phyloP scores from a whole-genome alignment of 2,888 invertebrate species.

The Plemyria rubiginata region DNA sequence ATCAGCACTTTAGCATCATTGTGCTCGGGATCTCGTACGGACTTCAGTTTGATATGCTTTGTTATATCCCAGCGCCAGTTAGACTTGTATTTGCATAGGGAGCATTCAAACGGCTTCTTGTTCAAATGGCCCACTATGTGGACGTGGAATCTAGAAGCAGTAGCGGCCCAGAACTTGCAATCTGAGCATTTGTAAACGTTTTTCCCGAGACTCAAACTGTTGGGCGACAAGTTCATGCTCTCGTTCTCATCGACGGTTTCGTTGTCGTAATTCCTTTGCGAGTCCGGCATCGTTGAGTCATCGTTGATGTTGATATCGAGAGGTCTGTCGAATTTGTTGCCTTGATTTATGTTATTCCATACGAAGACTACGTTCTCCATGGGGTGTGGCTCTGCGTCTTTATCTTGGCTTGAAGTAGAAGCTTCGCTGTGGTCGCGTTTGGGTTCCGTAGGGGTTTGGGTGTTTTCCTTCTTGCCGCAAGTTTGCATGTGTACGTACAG shows the following conservation, averaged over 20 bases:
- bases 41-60: conserved; percentile 96
- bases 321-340: conserved; percentile 71
- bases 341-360: conserved; percentile 89
- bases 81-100: conserved; percentile 95
- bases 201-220: conserved; percentile 81
- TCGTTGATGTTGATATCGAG: conserved; percentile 77
- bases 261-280: conserved; percentile 64
- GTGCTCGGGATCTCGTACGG: conserved; percentile 93
- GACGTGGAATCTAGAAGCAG: conserved; percentile 96
- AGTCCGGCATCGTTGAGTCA: conserved; percentile 73
- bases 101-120: conserved; percentile 97
- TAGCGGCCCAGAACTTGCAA: conserved; percentile 96
- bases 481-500: conserved; percentile 90
- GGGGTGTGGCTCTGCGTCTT: conserved; percentile 86
- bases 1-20: conserved; percentile 92
- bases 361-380: conserved; percentile 93
- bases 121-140: conserved; percentile 97
- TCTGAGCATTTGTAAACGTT: conserved; percentile 96
- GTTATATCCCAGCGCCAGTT: conserved; percentile 99
- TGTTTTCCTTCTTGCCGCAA: conserved; percentile 83
- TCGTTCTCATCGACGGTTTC: conserved; percentile 78
- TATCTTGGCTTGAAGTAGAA: conserved; percentile 58
- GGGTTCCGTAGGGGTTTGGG: conserved; percentile 59
- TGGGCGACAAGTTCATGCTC: conserved; percentile 86
- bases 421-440: conserved; percentile 65